Percentiles rank a stretch among this genome's conserved stretches.
Conservation (phyloP, 1,140 invertebrate species). For the Pectinophora gossypiella region DNA sequence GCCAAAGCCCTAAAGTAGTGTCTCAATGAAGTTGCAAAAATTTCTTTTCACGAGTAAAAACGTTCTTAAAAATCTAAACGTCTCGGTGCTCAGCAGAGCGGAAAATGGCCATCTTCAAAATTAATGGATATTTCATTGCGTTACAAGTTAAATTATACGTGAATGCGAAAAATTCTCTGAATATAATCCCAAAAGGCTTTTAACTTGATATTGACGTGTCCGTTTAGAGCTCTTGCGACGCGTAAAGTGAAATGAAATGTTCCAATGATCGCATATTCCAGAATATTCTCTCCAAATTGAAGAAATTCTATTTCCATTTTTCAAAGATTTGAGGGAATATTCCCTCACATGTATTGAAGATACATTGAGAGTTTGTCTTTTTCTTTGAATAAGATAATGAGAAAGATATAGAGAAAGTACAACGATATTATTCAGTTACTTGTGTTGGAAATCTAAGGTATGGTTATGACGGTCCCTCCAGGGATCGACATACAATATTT, state of each 20-base stretch:
- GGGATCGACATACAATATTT: slow-evolving; percentile 3
- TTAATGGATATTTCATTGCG: slow-evolving; percentile 71
- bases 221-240: too few relatives aligned
- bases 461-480: slow-evolving; percentile 1
- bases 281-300: too few relatives aligned
- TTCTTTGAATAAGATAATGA: too few relatives aligned
- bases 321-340: too few relatives aligned
- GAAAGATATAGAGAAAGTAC: not conserved
- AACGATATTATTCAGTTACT: not conserved
- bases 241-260: too few relatives aligned
- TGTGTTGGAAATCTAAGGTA: not conserved
- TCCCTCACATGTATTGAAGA: too few relatives aligned
- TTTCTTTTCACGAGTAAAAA: not conserved
- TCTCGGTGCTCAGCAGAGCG: slow-evolving; percentile 41
- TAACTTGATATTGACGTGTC: not conserved
- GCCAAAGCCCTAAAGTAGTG: not conserved
- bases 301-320: too few relatives aligned
- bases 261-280: too few relatives aligned
- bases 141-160: slow-evolving; percentile 65
- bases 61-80: slow-evolving; percentile 32
- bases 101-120: slow-evolving; percentile 68
- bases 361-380: too few relatives aligned
- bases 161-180: slow-evolving; percentile 30
- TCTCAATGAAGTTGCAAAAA: not conserved
- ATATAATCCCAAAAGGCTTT: not conserved